Conservation (phyloP, 2,888 invertebrate species). For the Caenorhabditis panamensis region DNA sequence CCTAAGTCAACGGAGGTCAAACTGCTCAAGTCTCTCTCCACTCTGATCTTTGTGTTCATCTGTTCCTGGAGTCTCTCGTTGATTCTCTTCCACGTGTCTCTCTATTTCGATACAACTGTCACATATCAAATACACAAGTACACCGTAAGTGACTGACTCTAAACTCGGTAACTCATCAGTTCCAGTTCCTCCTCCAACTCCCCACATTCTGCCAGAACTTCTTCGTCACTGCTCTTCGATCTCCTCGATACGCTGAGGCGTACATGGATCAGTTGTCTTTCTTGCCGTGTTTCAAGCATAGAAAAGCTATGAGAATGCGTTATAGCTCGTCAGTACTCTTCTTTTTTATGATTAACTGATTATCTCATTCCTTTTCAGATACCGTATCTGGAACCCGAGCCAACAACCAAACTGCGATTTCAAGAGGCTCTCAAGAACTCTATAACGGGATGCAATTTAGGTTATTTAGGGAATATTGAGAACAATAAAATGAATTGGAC, state of each 20-base stretch:
- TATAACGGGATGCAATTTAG: background rate
- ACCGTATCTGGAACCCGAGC: conserved; percentile 24
- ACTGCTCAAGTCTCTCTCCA: conserved; percentile 49
- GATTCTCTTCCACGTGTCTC: conserved; percentile 49
- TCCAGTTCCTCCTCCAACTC: conserved; percentile 58
- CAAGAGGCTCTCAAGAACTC: background rate
- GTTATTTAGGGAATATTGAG: background rate
- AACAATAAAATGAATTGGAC: background rate
- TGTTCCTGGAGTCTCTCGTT: conserved; percentile 56
- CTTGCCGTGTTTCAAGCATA: conserved; percentile 16
- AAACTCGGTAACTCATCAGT: no score
- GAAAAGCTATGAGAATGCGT: background rate
- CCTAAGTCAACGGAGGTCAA: conserved; percentile 52
- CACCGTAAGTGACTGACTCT: conserved; percentile 31
- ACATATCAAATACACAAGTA: conserved; percentile 58
- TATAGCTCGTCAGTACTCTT: conserved; percentile 32
- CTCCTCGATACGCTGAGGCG: conserved; percentile 47
- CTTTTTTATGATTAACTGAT: background rate
- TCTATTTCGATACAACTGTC: conserved; percentile 48
- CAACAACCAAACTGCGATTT: conserved; percentile 1
- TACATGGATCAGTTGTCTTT: conserved; percentile 48
- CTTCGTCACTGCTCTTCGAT: conserved; percentile 48
- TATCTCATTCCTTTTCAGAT: conserved; percentile 14
- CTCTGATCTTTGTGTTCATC: conserved; percentile 54
- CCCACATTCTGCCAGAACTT: conserved; percentile 63